Percentiles rank a stretch among this genome's conserved stretches.
Conservation (phyloP, 1,140 invertebrate species). For the Bombus affinis region DNA sequence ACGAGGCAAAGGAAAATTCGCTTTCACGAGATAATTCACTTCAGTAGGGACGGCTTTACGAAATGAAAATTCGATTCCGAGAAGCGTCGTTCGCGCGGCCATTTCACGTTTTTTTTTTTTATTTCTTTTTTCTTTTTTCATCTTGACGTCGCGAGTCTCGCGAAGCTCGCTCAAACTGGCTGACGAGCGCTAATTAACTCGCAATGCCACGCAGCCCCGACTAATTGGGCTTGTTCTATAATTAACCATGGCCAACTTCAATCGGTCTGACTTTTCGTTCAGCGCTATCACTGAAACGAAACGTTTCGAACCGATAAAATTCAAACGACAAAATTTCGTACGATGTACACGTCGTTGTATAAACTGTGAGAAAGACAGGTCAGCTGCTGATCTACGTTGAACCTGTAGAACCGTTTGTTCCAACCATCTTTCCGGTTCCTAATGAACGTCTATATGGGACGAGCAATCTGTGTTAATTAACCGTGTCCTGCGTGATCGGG, state of each 20-base stretch:
- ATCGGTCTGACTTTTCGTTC: conserved; percentile 26
- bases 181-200: conserved; percentile 46
- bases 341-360: no score
- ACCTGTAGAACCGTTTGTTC: not conserved
- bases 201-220: conserved; percentile 29
- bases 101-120: not conserved
- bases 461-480: conserved; percentile 24
- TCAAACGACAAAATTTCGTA: not conserved
- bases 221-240: conserved; percentile 52
- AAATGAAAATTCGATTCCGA: conserved; percentile 13
- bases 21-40: not conserved
- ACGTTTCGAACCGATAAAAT: not conserved
- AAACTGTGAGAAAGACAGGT: not conserved
- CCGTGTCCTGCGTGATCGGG: not conserved
- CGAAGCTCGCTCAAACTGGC: conserved; percentile 20
- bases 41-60: no score
- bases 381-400: not conserved
- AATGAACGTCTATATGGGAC: not conserved
- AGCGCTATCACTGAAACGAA: not conserved
- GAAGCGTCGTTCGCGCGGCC: not conserved
- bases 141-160: conserved; percentile 1
- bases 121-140: not conserved
- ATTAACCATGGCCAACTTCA: conserved; percentile 50
- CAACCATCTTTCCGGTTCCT: not conserved
- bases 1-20: not conserved